A percentile compares a stretch with the other conserved stretches of the same genome.
phyloP scores from a whole-genome alignment of 2,113 vertebrate species.

The Tricholaema leucomelas region DNA sequence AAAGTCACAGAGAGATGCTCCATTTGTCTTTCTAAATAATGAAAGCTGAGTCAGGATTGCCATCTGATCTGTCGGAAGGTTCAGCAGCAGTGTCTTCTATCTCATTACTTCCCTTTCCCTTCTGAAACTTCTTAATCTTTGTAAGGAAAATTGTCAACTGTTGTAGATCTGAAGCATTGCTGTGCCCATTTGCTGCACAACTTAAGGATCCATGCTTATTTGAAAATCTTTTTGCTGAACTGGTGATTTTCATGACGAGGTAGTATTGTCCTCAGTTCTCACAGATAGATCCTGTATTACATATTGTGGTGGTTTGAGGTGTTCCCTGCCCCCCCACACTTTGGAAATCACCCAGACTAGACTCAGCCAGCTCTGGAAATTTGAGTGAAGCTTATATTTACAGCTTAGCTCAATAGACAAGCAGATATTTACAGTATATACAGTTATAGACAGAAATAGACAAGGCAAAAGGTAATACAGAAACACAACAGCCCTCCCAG shows the following conservation, averaged over 20 bases:
- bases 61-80: slow-evolving; percentile 26
- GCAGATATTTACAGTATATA: no score
- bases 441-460: no score
- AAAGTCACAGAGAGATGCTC: slow-evolving; percentile 5
- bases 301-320: no score
- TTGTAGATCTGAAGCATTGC: background rate
- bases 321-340: no score
- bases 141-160: background rate
- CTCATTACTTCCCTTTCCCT: slow-evolving; percentile 22
- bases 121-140: slow-evolving; percentile 19
- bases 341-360: no score
- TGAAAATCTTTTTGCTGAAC: background rate
- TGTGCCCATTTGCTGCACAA: background rate
- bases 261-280: background rate
- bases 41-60: background rate
- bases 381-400: no score
- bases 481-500: no score
- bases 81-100: slow-evolving; percentile 20
- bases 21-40: slow-evolving; percentile 50
- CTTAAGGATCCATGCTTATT: background rate
- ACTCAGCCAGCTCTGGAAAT: no score
- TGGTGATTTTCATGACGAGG: background rate
- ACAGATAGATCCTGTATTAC: background rate
- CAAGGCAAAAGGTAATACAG: no score
- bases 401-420: no score